Percentiles rank a stretch among this genome's conserved stretches.
Conservation (phyloP, 2,888 invertebrate species). For the Barypeithes pellucidus region DNA sequence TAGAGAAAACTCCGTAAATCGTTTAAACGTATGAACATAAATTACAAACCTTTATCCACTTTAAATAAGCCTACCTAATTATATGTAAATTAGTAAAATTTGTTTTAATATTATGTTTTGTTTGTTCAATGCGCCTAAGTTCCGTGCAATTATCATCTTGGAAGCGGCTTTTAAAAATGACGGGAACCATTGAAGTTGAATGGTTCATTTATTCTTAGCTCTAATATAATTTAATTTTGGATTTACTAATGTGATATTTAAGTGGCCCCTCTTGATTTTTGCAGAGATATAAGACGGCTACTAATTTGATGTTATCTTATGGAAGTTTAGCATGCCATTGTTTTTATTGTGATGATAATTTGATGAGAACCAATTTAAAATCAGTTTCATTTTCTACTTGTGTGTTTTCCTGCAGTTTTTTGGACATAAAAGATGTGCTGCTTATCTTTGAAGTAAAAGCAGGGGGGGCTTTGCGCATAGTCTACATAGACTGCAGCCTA, state of each 20-base stretch:
- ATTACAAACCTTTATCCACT: slow-evolving; percentile 36
- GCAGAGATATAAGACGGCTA: slow-evolving; percentile 22
- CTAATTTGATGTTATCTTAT: slow-evolving; percentile 40
- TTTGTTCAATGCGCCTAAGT: slow-evolving; percentile 37
- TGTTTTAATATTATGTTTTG: slow-evolving; percentile 41
- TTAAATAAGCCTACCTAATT: slow-evolving; percentile 40
- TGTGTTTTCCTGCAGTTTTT: neutral
- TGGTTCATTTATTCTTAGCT: slow-evolving; percentile 41
- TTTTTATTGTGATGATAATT: slow-evolving; percentile 30
- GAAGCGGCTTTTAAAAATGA: slow-evolving; percentile 41
- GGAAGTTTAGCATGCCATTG: slow-evolving; percentile 40
- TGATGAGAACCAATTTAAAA: slow-evolving; percentile 30
- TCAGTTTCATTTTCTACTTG: slow-evolving; percentile 13
- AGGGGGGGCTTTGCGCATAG: too few species aligned
- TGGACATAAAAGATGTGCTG: neutral
- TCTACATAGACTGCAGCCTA: too few species aligned
- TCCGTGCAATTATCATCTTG: slow-evolving; percentile 39
- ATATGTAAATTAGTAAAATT: slow-evolving; percentile 39
- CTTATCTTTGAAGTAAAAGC: too few species aligned
- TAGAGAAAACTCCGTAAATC: too few species aligned
- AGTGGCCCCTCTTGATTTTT: slow-evolving; percentile 25
- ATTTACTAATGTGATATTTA: slow-evolving; percentile 27
- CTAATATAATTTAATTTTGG: slow-evolving; percentile 46
- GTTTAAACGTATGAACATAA: too few species aligned
- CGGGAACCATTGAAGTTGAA: slow-evolving; percentile 31